Conservation (phyloP, 2,797 vertebrate species). For the Enteromius unitaeniatus region DNA sequence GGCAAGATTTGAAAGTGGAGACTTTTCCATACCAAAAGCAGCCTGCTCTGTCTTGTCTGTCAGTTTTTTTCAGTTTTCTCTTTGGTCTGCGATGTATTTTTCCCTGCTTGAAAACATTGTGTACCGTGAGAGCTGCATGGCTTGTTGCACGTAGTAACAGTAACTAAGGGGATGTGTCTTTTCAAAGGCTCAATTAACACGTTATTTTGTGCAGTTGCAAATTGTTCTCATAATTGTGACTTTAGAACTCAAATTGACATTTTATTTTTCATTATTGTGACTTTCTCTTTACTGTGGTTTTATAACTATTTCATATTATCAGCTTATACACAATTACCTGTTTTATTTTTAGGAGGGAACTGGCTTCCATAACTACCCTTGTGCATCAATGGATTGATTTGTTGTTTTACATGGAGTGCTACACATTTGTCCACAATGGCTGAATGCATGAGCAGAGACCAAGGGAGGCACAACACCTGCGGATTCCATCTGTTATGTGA, state of each 20-base stretch:
- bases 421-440: slow-evolving; percentile 6
- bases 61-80: no score
- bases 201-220: not conserved
- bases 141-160: not conserved
- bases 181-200: not conserved
- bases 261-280: not conserved
- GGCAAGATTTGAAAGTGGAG: not conserved
- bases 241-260: not conserved
- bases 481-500: not conserved
- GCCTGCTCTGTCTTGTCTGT: no score
- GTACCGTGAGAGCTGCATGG: no score
- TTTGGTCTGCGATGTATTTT: no score
- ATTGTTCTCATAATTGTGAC: not conserved
- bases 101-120: no score
- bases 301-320: not conserved
- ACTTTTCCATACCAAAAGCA: no score
- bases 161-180: not conserved
- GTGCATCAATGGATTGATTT: slow-evolving; percentile 4
- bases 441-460: not conserved
- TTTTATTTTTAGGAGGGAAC: not conserved
- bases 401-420: slow-evolving; percentile 12
- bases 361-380: not conserved
- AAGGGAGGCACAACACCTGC: not conserved
- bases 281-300: not conserved
- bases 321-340: not conserved